Evolutionary conservation across 1,140 invertebrate genomes (phyloP).

Genomic region (Cecropterus lyciades): DNA sequence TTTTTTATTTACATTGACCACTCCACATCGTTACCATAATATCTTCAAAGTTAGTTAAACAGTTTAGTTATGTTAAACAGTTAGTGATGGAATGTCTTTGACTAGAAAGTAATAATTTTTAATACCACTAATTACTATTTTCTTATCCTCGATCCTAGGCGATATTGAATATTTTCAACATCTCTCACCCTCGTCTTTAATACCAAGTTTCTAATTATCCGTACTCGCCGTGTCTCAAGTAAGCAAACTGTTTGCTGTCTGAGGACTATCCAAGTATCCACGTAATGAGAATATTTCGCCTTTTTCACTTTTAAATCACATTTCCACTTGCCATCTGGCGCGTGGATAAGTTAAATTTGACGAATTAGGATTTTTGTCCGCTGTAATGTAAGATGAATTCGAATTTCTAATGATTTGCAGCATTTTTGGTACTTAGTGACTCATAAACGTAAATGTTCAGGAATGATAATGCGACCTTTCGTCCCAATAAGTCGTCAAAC

Average conservation of each 20-base stretch:
- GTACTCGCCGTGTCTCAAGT: constrained; percentile 52
- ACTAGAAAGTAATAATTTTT: too few relatives aligned
- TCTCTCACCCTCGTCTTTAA: constrained; percentile 29
- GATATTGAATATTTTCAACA: constrained; percentile 26
- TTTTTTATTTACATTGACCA: too few relatives aligned
- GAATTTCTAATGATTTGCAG: constrained; percentile 10
- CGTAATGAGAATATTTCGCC: constrained; percentile 58
- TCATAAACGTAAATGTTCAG: too few relatives aligned
- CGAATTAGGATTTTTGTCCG: constrained; percentile 14
- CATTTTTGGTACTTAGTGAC: too few relatives aligned
- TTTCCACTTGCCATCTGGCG: constrained; percentile 5
- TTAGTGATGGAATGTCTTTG: too few relatives aligned
- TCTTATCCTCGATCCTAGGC: not conserved
- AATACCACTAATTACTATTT: too few relatives aligned
- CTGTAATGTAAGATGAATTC: constrained; percentile 1
- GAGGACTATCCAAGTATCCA: constrained; percentile 47
- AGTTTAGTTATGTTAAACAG: too few relatives aligned
- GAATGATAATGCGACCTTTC: too few relatives aligned
- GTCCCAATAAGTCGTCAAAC: too few relatives aligned
- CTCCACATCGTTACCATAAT: too few relatives aligned
- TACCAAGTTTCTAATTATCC: constrained; percentile 49
- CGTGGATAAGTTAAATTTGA: constrained; percentile 19
- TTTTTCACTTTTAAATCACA: constrained; percentile 46
- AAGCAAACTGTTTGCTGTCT: constrained; percentile 45
- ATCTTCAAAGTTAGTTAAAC: too few relatives aligned